Conservation (phyloP, 2,888 invertebrate genomes). For the Brachyptera putata region DNA sequence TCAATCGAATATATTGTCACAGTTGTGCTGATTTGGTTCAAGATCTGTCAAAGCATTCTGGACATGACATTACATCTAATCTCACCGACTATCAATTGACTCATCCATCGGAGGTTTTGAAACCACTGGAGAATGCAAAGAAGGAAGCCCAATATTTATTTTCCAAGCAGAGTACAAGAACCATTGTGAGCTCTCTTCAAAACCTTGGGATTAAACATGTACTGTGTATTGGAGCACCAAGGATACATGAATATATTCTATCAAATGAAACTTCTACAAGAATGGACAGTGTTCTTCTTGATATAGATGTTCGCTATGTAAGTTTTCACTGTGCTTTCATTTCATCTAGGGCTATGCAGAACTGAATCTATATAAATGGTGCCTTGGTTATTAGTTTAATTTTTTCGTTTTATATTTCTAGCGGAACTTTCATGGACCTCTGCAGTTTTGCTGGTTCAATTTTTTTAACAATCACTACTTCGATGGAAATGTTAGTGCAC, state of each 20-base stretch:
- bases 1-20: conserved; percentile 59
- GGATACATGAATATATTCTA: conserved; percentile 67
- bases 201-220: conserved; percentile 49
- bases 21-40: conserved; percentile 56
- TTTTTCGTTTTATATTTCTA: conserved; percentile 36
- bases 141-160: conserved; percentile 89
- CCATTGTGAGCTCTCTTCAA: conserved; percentile 59
- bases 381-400: too few species aligned
- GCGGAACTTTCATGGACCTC: conserved; percentile 43
- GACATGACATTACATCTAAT: conserved; percentile 52
- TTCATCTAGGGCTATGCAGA: too few species aligned
- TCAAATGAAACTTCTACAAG: conserved; percentile 35
- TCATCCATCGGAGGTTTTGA: conserved; percentile 62
- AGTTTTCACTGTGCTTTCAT: too few species aligned
- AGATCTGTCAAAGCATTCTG: conserved; percentile 48
- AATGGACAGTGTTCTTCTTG: conserved; percentile 65
- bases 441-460: conserved; percentile 76
- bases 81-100: conserved; percentile 55
- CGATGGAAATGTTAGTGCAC: conserved; percentile 42
- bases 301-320: conserved; percentile 71
- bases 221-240: conserved; percentile 83
- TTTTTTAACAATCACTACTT: conserved; percentile 89
- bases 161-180: conserved; percentile 59
- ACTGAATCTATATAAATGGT: too few species aligned
- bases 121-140: conserved; percentile 66